phyloP scores from a whole-genome alignment of 1,140 invertebrate genomes.

The Drosophila subobscura region DNA sequence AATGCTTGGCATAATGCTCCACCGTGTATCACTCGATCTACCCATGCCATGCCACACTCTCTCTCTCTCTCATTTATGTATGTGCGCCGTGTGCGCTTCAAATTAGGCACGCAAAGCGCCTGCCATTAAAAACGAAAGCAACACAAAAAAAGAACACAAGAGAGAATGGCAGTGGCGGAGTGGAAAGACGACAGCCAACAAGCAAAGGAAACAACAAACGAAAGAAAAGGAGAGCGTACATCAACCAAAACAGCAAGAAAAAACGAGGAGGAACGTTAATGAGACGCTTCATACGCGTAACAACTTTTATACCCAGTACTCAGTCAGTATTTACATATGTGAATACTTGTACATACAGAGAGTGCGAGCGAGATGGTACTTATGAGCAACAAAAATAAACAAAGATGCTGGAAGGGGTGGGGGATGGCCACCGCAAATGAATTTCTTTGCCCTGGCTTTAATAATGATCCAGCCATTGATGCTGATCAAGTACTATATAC shows the following conservation, averaged over 20 bases:
- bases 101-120: slow-evolving; percentile 75
- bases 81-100: slow-evolving; percentile 74
- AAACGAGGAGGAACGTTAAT: too few relatives aligned
- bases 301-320: too few relatives aligned
- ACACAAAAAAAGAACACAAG: slow-evolving; percentile 29
- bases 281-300: too few relatives aligned
- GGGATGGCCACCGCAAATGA: too few relatives aligned
- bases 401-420: too few relatives aligned
- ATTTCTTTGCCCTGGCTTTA: too few relatives aligned
- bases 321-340: too few relatives aligned
- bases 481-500: too few relatives aligned
- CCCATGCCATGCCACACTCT: not conserved
- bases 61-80: slow-evolving; percentile 57
- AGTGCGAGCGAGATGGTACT: too few relatives aligned
- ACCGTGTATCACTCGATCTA: not conserved
- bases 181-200: not conserved
- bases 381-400: not conserved
- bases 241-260: too few relatives aligned
- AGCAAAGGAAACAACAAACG: slow-evolving; percentile 18
- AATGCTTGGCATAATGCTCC: not conserved
- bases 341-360: too few relatives aligned
- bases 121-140: slow-evolving; percentile 64
- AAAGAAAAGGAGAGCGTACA: slow-evolving; percentile 4
- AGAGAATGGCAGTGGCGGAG: slow-evolving; percentile 12
- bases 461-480: too few relatives aligned